phyloP scores from a whole-genome alignment of 1,140 invertebrate genomes.

The Danaus plexippus region DNA sequence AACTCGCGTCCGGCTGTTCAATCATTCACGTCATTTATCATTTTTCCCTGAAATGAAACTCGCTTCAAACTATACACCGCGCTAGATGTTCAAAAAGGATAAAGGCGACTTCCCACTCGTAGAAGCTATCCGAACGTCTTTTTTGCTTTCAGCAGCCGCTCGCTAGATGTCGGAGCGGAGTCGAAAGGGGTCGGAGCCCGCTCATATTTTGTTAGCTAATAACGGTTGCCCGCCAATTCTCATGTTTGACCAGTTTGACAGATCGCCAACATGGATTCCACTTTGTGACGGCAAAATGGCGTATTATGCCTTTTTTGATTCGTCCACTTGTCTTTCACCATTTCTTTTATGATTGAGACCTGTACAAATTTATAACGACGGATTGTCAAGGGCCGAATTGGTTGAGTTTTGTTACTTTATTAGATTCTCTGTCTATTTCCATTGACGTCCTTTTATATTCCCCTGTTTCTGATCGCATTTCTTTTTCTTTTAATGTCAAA shows the following conservation, averaged over 20 bases:
- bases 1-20: constrained; percentile 54
- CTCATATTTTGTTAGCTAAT: constrained; percentile 54
- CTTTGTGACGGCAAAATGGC: constrained; percentile 64
- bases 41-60: constrained; percentile 61
- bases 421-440: constrained; percentile 38
- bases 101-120: constrained; percentile 37
- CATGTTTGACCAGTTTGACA: constrained; percentile 70
- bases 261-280: constrained; percentile 61
- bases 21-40: constrained; percentile 69
- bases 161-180: constrained; percentile 36
- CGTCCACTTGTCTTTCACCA: constrained; percentile 62
- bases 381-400: constrained; percentile 57
- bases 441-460: constrained; percentile 35
- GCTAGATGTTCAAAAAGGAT: constrained; percentile 62
- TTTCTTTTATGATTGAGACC: constrained; percentile 65
- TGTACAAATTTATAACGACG: constrained; percentile 57
- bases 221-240: constrained; percentile 53
- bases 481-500: constrained; percentile 21
- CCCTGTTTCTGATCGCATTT: constrained; percentile 30
- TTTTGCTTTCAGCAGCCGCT: constrained; percentile 55
- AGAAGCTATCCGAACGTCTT: constrained; percentile 60
- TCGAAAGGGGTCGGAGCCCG: constrained; percentile 27
- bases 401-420: constrained; percentile 57
- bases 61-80: constrained; percentile 57
- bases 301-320: constrained; percentile 64